A percentile compares a stretch with the other conserved stretches of the same genome.
Evolutionary conservation across 2,113 vertebrate genomes (phyloP).

Genomic region (Hoplias malabaricus): DNA sequence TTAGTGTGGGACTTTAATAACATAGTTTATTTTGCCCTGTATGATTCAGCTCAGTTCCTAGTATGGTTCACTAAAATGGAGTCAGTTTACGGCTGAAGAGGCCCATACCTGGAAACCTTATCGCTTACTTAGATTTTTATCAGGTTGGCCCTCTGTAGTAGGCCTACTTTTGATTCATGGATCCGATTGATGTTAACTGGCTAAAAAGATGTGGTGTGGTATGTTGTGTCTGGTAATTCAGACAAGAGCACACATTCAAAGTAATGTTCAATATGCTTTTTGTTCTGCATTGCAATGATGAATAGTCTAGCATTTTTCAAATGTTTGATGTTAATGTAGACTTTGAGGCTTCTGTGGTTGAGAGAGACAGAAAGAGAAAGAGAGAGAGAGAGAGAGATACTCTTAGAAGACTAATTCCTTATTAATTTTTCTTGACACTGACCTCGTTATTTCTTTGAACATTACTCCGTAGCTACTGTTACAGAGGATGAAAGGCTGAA

Average conservation of each 20-base stretch:
- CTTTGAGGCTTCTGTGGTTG: not conserved
- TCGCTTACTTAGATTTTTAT: slow-evolving; percentile 28
- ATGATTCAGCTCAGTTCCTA: not conserved
- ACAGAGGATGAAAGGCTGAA: slow-evolving; percentile 34
- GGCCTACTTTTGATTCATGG: not conserved
- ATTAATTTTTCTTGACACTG: slow-evolving; percentile 46
- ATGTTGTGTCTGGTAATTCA: slow-evolving; percentile 44
- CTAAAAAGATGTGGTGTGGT: slow-evolving; percentile 3
- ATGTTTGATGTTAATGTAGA: slow-evolving; percentile 40
- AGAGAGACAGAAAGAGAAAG: slow-evolving; percentile 44
- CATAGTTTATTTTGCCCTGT: not conserved
- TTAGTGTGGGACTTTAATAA: slow-evolving; percentile 39
- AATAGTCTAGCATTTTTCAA: slow-evolving; percentile 62
- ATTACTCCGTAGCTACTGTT: slow-evolving; percentile 43
- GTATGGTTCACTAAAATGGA: not conserved
- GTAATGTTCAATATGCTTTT: slow-evolving; percentile 59
- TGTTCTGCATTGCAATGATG: slow-evolving; percentile 59
- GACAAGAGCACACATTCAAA: slow-evolving; percentile 47
- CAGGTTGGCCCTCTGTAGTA: not conserved
- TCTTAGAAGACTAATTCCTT: not conserved
- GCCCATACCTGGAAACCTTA: not conserved
- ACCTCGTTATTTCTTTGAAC: slow-evolving; percentile 43
- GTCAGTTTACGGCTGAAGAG: not conserved
- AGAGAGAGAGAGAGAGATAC: slow-evolving; percentile 39
- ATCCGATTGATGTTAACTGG: not conserved